These are phyloP conservation scores for Pangasius larnaudii DNA, from an alignment of 2,797 vertebrate genomes.

Conservation along the genomic window DNA sequence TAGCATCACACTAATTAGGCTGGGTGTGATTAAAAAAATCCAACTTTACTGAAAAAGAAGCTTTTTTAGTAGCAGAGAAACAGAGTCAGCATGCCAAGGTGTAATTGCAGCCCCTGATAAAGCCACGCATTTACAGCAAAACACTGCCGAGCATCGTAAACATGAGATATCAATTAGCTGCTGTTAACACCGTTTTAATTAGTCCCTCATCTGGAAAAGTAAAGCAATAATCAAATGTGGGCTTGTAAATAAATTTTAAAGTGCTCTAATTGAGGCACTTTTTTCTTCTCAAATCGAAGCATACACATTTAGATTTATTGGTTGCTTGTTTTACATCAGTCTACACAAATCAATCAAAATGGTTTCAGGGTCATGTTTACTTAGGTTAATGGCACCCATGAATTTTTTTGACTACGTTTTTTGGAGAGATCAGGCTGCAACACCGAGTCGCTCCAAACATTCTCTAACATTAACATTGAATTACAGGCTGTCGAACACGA, in stretches of 20 bases:
- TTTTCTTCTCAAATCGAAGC: slow-evolving; percentile 45
- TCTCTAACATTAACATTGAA: slow-evolving; percentile 53
- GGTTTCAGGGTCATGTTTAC: slow-evolving; percentile 55
- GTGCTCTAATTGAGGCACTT: slow-evolving; percentile 59
- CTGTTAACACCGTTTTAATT: slow-evolving; percentile 58
- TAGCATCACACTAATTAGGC: slow-evolving; percentile 7
- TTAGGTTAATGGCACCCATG: slow-evolving; percentile 52
- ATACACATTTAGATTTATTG: slow-evolving; percentile 47
- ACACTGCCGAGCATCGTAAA: slow-evolving; percentile 54
- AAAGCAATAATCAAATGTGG: slow-evolving; percentile 60
- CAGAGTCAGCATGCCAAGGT: slow-evolving; percentile 62
- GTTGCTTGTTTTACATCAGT: slow-evolving; percentile 42
- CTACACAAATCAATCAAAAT: slow-evolving; percentile 52
- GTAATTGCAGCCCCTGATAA: slow-evolving; percentile 68
- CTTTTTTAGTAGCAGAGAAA: slow-evolving; percentile 26
- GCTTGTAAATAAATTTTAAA: slow-evolving; percentile 61
- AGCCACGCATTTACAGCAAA: slow-evolving; percentile 55
- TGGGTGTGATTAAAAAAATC: slow-evolving; percentile 14
- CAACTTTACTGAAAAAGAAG: slow-evolving; percentile 1
- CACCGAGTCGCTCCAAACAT: slow-evolving; percentile 37
- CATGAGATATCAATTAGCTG: slow-evolving; percentile 58
- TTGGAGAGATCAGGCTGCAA: slow-evolving; percentile 25
- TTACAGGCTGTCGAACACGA: slow-evolving; percentile 49
- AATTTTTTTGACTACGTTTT: slow-evolving; percentile 36
- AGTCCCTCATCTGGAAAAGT: slow-evolving; percentile 57